Base-by-base conservation (phyloP, 2,888 invertebrate genomes). In the Meandrusa payeni region DNA sequence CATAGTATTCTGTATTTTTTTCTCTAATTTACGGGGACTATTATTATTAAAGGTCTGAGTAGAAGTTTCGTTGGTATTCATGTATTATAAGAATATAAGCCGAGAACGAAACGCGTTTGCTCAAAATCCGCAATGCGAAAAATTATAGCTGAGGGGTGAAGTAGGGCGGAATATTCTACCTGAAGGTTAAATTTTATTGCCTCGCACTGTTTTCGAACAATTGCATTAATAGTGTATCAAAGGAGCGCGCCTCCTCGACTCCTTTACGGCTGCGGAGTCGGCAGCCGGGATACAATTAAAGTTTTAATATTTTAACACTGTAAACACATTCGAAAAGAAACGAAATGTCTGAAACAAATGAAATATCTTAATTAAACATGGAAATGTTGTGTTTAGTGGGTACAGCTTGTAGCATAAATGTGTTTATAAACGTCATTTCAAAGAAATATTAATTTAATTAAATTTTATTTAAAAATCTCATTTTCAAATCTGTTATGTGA, bases 181-280 rank as follows among this genome's bases (percentile, higher is more conserved):
- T 82, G 80, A 80, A 80, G 73, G 76, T 75, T 72, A 79, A 75
- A 81, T 81, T 83, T 82, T 85, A 85, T 82, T 68, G 72, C 76
- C 69, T 54, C 60, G 68, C 74, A 69, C 74, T 76, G 79, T 82
- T 83, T 82, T 79, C 78, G 76, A 85, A 82, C 82, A 82, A 86
- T 86, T 82, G 80, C 86, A 85, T 86, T 83, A 85, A 86, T 83
- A 86, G 81, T 82, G 77, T 79, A 85, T 83, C 80, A 82, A 74
- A 73, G 66, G 68, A 72, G 70, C 70, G 70, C 70, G 68, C 70
- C 69, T 69, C 69, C 66, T 63, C 59, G 63, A 57, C 70, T 75
- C 80, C 81, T 81, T 83, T 79, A 82, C 75, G 69, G 79, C 76
- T 57, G 62, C 62, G 66, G 69, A 71, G 61, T 64, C 57, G 56